phyloP scores from a whole-genome alignment of 2,797 vertebrate genomes.

The Tapirus indicus region DNA sequence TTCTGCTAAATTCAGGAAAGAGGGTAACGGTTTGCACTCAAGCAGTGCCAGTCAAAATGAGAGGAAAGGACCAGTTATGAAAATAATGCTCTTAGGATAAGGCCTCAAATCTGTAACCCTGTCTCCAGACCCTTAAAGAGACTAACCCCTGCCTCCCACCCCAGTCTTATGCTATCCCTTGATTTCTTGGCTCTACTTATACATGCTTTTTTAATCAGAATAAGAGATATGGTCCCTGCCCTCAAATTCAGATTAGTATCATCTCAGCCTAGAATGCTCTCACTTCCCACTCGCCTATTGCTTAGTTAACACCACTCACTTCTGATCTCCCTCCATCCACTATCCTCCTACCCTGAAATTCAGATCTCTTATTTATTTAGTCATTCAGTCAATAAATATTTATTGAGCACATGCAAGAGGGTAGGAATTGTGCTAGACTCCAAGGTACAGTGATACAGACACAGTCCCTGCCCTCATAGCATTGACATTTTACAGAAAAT shows the following conservation, averaged over 20 bases:
- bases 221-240: no score
- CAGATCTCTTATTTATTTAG: background rate
- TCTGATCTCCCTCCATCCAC: background rate
- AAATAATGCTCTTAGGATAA: background rate
- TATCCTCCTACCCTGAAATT: background rate
- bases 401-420: background rate
- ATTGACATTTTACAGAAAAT: background rate
- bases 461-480: background rate
- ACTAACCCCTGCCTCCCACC: background rate
- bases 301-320: background rate
- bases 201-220: background rate
- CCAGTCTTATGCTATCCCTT: background rate
- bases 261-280: background rate
- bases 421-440: background rate
- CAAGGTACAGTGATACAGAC: background rate
- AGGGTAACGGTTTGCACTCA: background rate
- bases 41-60: background rate
- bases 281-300: background rate
- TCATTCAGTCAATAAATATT: background rate
- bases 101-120: background rate
- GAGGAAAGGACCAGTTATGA: slow-evolving; percentile 2
- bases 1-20: background rate
- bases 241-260: no score
- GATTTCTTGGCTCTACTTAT: background rate
- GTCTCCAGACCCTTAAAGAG: background rate